Percentiles rank a stretch among this genome's conserved stretches.
Evolutionary conservation across 1,140 invertebrate genomes (phyloP).

Genomic region (Cydia pomonella): DNA sequence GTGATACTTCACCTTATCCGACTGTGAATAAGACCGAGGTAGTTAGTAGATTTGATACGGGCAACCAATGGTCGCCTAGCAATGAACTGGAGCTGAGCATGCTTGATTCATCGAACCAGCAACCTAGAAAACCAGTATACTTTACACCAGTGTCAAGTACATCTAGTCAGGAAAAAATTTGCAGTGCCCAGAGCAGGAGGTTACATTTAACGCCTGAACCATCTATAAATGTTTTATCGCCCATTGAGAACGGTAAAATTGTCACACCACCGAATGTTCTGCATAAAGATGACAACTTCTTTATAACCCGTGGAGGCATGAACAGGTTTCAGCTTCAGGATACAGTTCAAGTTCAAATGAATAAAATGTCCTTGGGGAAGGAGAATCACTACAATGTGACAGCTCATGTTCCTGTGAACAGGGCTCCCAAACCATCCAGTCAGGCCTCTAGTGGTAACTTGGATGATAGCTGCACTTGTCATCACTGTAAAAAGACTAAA

Average conservation of each 20-base stretch:
- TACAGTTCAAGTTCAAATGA: slow-evolving; percentile 49
- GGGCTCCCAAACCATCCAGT: neutral
- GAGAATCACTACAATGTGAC: slow-evolving; percentile 50
- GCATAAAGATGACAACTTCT: slow-evolving; percentile 59
- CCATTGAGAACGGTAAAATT: slow-evolving; percentile 49
- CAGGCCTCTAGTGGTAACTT: neutral
- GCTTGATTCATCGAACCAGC: slow-evolving; percentile 53
- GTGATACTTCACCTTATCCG: slow-evolving; percentile 64
- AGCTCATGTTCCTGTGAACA: neutral
- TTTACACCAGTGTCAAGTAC: neutral
- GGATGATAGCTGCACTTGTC: slow-evolving; percentile 52
- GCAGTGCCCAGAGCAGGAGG: neutral
- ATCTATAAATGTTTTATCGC: slow-evolving; percentile 39
- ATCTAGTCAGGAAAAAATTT: neutral
- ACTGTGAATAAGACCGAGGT: slow-evolving; percentile 53
- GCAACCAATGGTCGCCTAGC: slow-evolving; percentile 50
- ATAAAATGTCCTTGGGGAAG: slow-evolving; percentile 52
- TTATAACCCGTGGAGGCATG: slow-evolving; percentile 60
- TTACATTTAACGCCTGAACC: slow-evolving; percentile 14
- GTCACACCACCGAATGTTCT: slow-evolving; percentile 51
- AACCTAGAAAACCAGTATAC: slow-evolving; percentile 38
- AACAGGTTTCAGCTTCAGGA: slow-evolving; percentile 41
- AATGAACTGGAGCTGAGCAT: slow-evolving; percentile 70
- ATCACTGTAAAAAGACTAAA: slow-evolving; percentile 52
- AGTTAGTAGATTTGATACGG: neutral